Conservation (phyloP, 2,797 vertebrate genomes). For the Chromis chromis region DNA sequence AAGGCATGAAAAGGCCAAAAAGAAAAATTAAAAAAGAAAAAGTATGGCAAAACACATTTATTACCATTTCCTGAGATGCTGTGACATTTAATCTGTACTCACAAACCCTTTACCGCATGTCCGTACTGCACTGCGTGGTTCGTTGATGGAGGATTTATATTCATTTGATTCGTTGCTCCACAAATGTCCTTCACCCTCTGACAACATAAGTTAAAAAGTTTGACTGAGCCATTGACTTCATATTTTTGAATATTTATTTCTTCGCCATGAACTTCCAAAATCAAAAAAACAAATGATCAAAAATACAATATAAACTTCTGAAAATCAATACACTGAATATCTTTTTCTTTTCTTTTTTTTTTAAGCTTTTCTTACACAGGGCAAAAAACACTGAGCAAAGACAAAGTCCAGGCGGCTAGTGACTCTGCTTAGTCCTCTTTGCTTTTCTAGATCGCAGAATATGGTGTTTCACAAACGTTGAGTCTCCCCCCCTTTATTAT, state of each 20-base stretch:
- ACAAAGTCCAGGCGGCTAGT: constrained; percentile 60
- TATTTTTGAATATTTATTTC: constrained; percentile 79
- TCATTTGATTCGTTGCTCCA: neutral
- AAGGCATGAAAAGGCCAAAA: no score
- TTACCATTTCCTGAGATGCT: neutral
- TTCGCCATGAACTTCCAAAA: constrained; percentile 80
- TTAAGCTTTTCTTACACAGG: constrained; percentile 63
- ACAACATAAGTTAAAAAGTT: constrained; percentile 34
- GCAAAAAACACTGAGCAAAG: constrained; percentile 81
- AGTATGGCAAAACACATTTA: neutral
- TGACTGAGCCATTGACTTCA: constrained; percentile 38
- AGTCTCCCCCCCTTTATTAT: constrained; percentile 40
- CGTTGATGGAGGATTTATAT: neutral
- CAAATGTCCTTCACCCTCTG: neutral
- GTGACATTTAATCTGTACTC: neutral
- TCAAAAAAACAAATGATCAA: constrained; percentile 75
- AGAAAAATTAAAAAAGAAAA: no score
- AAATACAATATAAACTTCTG: constrained; percentile 87
- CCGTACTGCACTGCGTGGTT: neutral
- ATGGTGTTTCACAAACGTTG: constrained; percentile 69
- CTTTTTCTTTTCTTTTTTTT: constrained; percentile 62
- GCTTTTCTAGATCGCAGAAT: constrained; percentile 67
- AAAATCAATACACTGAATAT: constrained; percentile 80
- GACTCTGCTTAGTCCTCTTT: constrained; percentile 73
- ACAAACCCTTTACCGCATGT: neutral